Evolutionary conservation across 2,113 vertebrate genomes (phyloP).

Genomic region (Gymnorhina tibicen): DNA sequence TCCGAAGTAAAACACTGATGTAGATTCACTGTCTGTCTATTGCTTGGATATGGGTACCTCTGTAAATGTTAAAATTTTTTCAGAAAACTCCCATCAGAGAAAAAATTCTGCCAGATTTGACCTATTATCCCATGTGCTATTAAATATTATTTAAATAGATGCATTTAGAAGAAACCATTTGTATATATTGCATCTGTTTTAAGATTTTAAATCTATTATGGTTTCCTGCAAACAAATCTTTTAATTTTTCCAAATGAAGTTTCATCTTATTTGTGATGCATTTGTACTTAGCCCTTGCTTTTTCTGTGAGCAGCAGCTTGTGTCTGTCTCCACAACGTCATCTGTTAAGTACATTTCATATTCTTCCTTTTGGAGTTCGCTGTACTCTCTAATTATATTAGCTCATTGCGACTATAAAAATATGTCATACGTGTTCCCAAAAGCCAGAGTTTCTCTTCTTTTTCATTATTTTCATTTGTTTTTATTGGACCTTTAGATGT

Average conservation of each 20-base stretch:
- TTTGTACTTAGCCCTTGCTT: not conserved
- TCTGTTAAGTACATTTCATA: not conserved
- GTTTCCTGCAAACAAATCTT: not conserved
- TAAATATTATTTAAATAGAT: not conserved
- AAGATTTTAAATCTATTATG: not conserved
- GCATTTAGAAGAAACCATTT: not conserved
- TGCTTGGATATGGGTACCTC: not conserved
- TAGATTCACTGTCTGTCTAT: not conserved
- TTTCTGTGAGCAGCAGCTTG: not conserved
- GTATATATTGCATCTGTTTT: not conserved
- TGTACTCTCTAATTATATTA: not conserved
- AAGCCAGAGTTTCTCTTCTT: not conserved
- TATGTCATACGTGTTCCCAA: not conserved
- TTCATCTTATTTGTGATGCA: not conserved
- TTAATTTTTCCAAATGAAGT: not conserved
- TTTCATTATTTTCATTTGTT: slow-evolving; percentile 1
- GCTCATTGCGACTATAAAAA: not conserved
- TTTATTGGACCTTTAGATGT: not conserved
- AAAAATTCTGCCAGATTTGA: not conserved
- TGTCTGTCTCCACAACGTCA: not conserved
- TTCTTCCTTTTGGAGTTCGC: not conserved
- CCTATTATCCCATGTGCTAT: not conserved
- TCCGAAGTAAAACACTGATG: not conserved
- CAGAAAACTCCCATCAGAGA: not conserved
- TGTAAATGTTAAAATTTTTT: not conserved